Percentiles rank a stretch among this genome's conserved stretches.
These are phyloP conservation scores for Acanthacorydalis orientalis DNA, from an alignment of 2,888 invertebrate species.

Conservation along the genomic window DNA sequence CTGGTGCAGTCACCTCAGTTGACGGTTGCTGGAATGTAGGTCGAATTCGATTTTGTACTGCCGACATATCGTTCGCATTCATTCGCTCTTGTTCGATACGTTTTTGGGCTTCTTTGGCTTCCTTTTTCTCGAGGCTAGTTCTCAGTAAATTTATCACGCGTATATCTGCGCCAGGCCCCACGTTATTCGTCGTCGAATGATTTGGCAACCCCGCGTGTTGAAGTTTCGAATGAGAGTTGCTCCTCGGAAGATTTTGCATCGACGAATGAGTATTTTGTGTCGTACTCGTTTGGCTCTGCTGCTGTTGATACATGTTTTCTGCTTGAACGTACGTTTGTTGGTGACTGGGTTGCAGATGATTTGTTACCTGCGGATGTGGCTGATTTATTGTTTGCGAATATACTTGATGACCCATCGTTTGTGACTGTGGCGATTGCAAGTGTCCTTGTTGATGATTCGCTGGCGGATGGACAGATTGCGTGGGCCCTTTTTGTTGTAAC, in stretches of 20 bases:
- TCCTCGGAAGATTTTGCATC: conserved; percentile 13
- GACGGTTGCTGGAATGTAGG: conserved; percentile 24
- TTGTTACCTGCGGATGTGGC: too few species aligned
- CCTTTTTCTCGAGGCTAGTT: conserved; percentile 52
- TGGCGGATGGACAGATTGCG: not conserved
- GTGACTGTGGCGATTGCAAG: conserved; percentile 8
- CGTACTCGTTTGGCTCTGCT: too few species aligned
- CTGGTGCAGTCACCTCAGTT: conserved; percentile 21
- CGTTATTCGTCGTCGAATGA: conserved; percentile 11
- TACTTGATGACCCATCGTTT: too few species aligned
- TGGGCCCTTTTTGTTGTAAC: too few species aligned
- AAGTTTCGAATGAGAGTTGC: conserved; percentile 16
- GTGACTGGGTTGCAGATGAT: not conserved
- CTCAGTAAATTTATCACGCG: conserved; percentile 52
- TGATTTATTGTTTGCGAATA: too few species aligned
- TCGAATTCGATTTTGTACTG: conserved; percentile 13
- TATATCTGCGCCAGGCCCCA: conserved; percentile 43
- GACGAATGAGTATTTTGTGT: conserved; percentile 11
- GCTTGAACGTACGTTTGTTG: too few species aligned
- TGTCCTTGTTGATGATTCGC: conserved; percentile 10
- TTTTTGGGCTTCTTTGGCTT: conserved; percentile 33
- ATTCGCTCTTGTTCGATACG: conserved; percentile 24
- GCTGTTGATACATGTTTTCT: too few species aligned
- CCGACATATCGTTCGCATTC: conserved; percentile 10
- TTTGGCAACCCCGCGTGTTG: conserved; percentile 9